Conservation (phyloP, 2,797 vertebrate species). For the Myoxocephalus aenaeus region DNA sequence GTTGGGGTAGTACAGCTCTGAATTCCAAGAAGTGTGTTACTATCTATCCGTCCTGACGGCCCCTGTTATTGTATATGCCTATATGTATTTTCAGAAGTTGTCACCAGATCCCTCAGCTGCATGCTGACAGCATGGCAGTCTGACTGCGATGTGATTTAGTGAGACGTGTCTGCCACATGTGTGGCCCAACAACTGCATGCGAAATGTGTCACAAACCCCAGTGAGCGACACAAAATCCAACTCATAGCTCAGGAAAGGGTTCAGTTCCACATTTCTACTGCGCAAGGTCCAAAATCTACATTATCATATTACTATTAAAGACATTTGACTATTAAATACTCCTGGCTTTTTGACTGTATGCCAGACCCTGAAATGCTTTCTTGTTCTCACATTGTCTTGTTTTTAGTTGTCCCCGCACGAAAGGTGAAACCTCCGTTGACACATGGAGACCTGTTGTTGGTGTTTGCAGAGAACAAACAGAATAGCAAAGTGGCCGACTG, state of each 20-base stretch:
- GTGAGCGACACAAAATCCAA: background rate
- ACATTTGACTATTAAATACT: background rate
- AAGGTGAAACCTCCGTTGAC: conserved; percentile 29
- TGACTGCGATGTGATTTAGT: conserved; percentile 16
- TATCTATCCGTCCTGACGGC: background rate
- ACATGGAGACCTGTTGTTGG: background rate
- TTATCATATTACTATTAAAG: background rate
- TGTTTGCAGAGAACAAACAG: conserved; percentile 20
- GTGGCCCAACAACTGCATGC: background rate
- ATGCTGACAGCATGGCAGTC: background rate
- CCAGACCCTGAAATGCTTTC: background rate
- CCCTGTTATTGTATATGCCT: background rate
- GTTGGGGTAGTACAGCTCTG: background rate
- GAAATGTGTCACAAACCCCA: background rate
- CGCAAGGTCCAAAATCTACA: too few species aligned
- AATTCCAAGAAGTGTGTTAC: background rate
- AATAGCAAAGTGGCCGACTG: background rate
- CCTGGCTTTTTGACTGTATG: background rate
- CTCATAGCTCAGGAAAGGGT: background rate
- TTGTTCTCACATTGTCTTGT: background rate
- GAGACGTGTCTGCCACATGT: conserved; percentile 19
- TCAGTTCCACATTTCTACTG: background rate
- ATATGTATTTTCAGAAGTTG: conserved; percentile 13
- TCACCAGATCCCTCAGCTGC: conserved; percentile 27
- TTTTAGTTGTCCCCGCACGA: conserved; percentile 13